Evolutionary conservation across 2,888 invertebrate species (phyloP).

Genomic region (Drosophila koepferae): DNA sequence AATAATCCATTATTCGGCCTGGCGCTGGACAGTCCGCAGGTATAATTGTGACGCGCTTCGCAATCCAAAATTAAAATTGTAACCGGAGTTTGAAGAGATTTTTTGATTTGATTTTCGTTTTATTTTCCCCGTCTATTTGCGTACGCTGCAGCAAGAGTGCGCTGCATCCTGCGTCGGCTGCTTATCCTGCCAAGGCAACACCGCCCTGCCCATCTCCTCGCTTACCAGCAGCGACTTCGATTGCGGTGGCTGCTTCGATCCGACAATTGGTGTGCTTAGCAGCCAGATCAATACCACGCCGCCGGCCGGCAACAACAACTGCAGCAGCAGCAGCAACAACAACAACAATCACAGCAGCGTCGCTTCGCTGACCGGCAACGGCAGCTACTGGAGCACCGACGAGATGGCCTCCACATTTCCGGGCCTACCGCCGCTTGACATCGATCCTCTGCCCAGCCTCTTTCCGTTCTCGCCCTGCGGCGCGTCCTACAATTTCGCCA

Average conservation of each 20-base stretch:
- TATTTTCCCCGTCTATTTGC: not conserved
- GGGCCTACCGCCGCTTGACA: constrained; percentile 90
- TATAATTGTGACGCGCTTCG: constrained; percentile 61
- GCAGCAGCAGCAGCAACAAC: constrained; percentile 18
- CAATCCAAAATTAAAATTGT: not conserved
- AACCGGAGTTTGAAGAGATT: constrained; percentile 11
- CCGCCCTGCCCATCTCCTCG: constrained; percentile 84
- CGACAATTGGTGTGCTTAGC: constrained; percentile 74
- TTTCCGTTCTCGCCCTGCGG: constrained; percentile 95
- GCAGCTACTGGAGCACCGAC: constrained; percentile 87
- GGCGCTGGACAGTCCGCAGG: constrained; percentile 86
- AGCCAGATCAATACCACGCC: constrained; percentile 78
- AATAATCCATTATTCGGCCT: constrained; percentile 86
- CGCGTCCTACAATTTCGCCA: constrained; percentile 88
- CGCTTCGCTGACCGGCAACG: constrained; percentile 73
- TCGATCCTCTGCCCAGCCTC: constrained; percentile 94
- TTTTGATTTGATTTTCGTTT: not conserved
- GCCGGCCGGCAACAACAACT: constrained; percentile 51
- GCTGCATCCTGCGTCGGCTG: constrained; percentile 85
- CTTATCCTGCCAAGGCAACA: constrained; percentile 85
- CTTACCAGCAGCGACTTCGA: constrained; percentile 85
- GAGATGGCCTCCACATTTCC: constrained; percentile 95
- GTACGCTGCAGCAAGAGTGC: constrained; percentile 83
- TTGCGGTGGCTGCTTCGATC: constrained; percentile 85
- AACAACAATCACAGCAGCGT: constrained; percentile 46